phyloP scores from a whole-genome alignment of 2,113 vertebrate genomes.

The Romanogobio albipinnatus region DNA sequence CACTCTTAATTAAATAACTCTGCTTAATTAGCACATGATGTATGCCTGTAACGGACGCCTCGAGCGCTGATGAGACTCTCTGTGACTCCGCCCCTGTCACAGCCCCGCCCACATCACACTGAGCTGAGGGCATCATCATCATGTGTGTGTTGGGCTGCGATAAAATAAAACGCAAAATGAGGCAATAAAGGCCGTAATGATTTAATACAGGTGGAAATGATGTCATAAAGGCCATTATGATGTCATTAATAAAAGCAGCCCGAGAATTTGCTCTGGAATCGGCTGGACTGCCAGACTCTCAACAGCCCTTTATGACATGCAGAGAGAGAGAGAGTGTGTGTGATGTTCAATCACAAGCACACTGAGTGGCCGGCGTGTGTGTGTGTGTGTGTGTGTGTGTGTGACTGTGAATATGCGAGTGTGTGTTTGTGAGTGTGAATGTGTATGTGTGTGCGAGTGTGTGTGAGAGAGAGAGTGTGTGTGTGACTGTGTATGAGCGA shows the following conservation, averaged over 20 bases:
- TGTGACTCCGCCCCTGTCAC: slow-evolving; percentile 5
- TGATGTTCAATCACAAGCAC: background rate
- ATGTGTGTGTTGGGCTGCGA: background rate
- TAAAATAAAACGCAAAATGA: background rate
- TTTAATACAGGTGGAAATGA: background rate
- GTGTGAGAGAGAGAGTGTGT: too few relatives aligned
- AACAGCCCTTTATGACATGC: background rate
- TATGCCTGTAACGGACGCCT: slow-evolving; percentile 76
- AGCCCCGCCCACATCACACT: background rate
- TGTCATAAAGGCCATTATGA: background rate
- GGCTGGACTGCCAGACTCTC: background rate
- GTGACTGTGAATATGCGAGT: too few relatives aligned
- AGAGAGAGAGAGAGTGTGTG: background rate
- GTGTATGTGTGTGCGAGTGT: too few relatives aligned
- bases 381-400: background rate
- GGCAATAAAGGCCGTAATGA: background rate
- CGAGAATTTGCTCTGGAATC: background rate
- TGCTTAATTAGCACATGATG: slow-evolving; percentile 86
- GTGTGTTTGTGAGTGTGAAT: background rate
- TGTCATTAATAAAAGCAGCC: background rate
- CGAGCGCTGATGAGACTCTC: slow-evolving; percentile 65
- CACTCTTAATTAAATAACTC: slow-evolving; percentile 88
- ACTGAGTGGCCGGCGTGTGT: background rate
- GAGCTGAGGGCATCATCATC: background rate
- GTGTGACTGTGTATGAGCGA: too few relatives aligned